Evolutionary conservation across 2,113 vertebrate genomes (phyloP).

Genomic region (Epinephelus cyanopodus): DNA sequence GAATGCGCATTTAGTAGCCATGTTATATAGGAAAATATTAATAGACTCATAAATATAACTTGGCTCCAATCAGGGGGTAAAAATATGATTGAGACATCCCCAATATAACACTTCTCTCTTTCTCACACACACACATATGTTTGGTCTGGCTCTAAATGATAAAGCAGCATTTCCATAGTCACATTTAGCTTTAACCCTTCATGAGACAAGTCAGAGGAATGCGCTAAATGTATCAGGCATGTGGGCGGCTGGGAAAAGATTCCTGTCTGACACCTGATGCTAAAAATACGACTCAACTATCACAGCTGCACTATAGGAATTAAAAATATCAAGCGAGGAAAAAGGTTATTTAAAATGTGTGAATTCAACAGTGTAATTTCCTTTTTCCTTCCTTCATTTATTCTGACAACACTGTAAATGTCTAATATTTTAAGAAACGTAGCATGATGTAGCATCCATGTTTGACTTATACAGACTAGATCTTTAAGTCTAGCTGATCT

Average conservation of each 20-base stretch:
- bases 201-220: conserved; percentile 28
- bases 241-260: conserved; percentile 24
- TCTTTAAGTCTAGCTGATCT: neutral
- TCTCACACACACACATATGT: neutral
- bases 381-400: neutral
- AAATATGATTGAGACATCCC: neutral
- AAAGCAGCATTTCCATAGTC: conserved; percentile 5
- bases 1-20: neutral
- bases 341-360: conserved; percentile 27
- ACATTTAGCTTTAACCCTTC: conserved; percentile 42
- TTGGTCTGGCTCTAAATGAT: conserved; percentile 10
- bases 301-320: conserved; percentile 24
- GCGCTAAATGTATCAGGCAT: conserved; percentile 34
- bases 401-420: neutral
- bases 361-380: conserved; percentile 9
- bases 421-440: neutral
- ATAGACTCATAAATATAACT: neutral
- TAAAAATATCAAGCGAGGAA: conserved; percentile 7
- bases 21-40: neutral
- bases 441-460: neutral
- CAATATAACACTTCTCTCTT: conserved; percentile 6
- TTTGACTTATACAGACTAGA: neutral
- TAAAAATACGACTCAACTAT: conserved; percentile 29
- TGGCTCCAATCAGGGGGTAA: neutral
- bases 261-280: conserved; percentile 40